Percentiles rank a stretch among this genome's conserved stretches.
Conservation (phyloP, 1,140 invertebrate species). For the Lanistes nyassanus region DNA sequence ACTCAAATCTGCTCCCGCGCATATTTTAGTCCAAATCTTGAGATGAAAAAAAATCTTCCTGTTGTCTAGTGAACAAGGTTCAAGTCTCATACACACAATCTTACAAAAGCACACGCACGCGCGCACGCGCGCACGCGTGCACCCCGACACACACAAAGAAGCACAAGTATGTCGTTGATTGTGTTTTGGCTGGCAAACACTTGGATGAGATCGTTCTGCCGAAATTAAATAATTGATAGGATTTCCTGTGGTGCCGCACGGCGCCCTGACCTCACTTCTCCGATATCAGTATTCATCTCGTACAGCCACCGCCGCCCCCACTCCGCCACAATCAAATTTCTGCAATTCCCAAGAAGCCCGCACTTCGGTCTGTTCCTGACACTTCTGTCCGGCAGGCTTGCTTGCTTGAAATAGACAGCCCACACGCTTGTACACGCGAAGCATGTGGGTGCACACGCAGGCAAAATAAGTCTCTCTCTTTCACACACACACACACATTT, state of each 20-base stretch:
- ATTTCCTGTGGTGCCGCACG: too few relatives aligned
- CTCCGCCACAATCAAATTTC: slow-evolving; percentile 2
- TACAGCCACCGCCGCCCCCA: not conserved
- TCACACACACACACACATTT: too few relatives aligned
- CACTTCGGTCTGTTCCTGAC: not conserved
- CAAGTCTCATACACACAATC: not conserved
- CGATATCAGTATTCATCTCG: not conserved
- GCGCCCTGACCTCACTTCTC: not conserved
- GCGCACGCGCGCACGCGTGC: not conserved
- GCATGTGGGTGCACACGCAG: not conserved
- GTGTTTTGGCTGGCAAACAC: too few relatives aligned
- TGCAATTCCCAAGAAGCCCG: slow-evolving; percentile 8
- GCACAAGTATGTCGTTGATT: too few relatives aligned
- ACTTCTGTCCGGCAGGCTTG: not conserved
- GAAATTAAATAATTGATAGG: too few relatives aligned
- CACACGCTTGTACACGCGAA: too few relatives aligned
- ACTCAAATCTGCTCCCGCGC: too few relatives aligned
- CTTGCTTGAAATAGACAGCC: not conserved
- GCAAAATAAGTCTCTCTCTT: not conserved
- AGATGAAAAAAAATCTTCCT: too few relatives aligned
- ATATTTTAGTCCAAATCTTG: too few relatives aligned
- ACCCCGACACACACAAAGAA: slow-evolving; percentile 2
- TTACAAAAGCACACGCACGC: not conserved
- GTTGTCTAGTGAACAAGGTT: not conserved
- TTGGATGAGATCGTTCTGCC: too few relatives aligned